phyloP scores from a whole-genome alignment of 2,113 vertebrate species.

The Caloenas nicobarica region DNA sequence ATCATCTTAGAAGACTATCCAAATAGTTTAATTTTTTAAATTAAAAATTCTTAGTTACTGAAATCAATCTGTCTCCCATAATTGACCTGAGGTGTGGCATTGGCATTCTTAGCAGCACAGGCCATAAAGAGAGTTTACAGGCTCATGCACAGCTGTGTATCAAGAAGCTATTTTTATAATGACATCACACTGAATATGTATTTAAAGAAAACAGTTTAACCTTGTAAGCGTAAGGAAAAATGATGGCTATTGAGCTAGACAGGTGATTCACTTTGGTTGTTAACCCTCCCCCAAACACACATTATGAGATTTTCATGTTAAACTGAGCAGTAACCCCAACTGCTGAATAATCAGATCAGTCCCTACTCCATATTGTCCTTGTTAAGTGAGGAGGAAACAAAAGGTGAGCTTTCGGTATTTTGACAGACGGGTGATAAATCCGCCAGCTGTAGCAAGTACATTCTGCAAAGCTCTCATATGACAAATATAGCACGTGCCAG shows the following conservation, averaged over 20 bases:
- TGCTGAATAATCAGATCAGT: not conserved
- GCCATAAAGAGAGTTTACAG: not conserved
- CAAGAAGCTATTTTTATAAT: not conserved
- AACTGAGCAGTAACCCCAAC: not conserved
- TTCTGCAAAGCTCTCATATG: conserved; percentile 66
- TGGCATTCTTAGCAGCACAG: not conserved
- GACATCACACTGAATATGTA: not conserved
- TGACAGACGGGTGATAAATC: conserved; percentile 59
- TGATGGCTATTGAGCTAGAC: not conserved
- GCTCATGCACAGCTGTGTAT: not conserved
- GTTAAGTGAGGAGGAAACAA: conserved; percentile 58
- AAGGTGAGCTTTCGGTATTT: conserved; percentile 63
- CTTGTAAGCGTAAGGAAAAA: not conserved
- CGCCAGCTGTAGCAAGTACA: conserved; percentile 61
- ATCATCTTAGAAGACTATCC: not conserved
- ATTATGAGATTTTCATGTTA: not conserved
- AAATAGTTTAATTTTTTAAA: not conserved
- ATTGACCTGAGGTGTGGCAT: not conserved
- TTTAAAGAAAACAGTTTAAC: conserved; percentile 20
- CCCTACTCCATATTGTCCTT: conserved; percentile 5
- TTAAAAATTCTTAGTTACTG: not conserved
- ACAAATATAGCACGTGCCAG: conserved; percentile 74
- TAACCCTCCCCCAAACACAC: not conserved
- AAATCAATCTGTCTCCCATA: not conserved
- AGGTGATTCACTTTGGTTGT: not conserved